Evolutionary conservation across 2,888 invertebrate genomes (phyloP).

Genomic region (Apotomis turbidana): DNA sequence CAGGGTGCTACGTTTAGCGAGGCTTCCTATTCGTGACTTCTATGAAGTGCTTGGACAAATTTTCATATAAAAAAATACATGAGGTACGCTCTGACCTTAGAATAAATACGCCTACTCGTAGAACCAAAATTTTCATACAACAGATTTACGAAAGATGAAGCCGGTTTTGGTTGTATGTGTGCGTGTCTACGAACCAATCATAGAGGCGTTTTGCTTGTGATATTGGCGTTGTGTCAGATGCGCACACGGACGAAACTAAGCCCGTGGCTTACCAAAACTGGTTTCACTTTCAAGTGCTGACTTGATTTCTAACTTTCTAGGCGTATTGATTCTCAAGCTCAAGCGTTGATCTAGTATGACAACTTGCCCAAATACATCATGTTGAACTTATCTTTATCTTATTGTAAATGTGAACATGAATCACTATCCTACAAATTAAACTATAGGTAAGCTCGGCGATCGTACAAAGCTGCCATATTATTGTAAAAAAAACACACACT

Average conservation of each 20-base stretch:
- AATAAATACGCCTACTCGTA: no score
- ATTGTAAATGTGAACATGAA: constrained; percentile 15
- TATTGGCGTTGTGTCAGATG: no score
- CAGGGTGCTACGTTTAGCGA: constrained; percentile 25
- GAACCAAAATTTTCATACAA: no score
- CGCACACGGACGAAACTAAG: no score
- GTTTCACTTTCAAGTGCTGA: no score
- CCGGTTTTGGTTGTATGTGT: no score
- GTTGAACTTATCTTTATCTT: constrained; percentile 12
- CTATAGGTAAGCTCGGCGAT: constrained; percentile 49
- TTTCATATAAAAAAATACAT: not conserved
- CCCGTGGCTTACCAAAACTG: no score
- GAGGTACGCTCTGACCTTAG: no score
- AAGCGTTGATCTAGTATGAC: constrained; percentile 9
- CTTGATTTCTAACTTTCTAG: no score
- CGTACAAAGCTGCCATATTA: constrained; percentile 76
- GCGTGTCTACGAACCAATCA: no score
- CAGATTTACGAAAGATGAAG: no score
- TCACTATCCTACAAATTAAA: constrained; percentile 31
- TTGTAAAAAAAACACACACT: constrained; percentile 61
- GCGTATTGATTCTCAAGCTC: not conserved
- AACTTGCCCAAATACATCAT: constrained; percentile 20
- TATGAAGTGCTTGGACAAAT: constrained; percentile 15
- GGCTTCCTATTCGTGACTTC: constrained; percentile 3
- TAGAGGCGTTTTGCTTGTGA: no score